phyloP scores from a whole-genome alignment of 92 coral and sea anemone genomes.

The Meandrina meandrites region DNA sequence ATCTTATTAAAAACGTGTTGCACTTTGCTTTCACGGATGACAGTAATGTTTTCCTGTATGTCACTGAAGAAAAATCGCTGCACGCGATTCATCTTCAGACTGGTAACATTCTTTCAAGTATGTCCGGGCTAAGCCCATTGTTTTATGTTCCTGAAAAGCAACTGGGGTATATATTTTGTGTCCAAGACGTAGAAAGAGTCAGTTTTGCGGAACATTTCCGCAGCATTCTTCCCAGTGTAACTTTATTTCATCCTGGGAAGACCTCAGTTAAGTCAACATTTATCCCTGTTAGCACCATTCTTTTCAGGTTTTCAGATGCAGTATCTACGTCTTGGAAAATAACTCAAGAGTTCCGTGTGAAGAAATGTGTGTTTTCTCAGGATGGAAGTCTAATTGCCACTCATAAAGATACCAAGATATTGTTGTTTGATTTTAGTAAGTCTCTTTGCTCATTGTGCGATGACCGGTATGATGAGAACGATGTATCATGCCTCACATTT shows the following conservation, averaged over 20 bases:
- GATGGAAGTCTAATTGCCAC: not conserved
- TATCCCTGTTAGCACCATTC: not conserved
- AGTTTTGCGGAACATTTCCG: not conserved
- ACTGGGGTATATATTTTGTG: not conserved
- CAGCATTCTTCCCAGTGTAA: not conserved
- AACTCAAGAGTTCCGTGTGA: not conserved
- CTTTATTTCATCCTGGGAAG: no score
- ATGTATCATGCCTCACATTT: not conserved
- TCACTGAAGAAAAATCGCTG: not conserved
- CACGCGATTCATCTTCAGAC: not conserved
- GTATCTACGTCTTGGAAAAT: no score
- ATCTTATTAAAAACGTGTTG: not conserved
- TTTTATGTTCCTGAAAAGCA: not conserved
- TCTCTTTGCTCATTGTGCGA: not conserved
- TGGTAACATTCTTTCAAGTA: conserved; percentile 1
- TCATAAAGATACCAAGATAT: not conserved
- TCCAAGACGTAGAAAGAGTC: not conserved
- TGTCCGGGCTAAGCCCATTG: not conserved
- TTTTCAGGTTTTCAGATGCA: not conserved
- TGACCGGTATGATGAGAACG: not conserved
- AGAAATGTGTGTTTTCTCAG: not conserved
- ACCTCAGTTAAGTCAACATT: not conserved
- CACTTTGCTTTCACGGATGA: not conserved
- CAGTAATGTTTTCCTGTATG: not conserved
- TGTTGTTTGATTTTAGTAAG: not conserved